Evolutionary conservation across 1,140 invertebrate genomes (phyloP), one percentile per base, ranked within the genome.

Genomic region (Eupristina koningsbergeri): DNA sequence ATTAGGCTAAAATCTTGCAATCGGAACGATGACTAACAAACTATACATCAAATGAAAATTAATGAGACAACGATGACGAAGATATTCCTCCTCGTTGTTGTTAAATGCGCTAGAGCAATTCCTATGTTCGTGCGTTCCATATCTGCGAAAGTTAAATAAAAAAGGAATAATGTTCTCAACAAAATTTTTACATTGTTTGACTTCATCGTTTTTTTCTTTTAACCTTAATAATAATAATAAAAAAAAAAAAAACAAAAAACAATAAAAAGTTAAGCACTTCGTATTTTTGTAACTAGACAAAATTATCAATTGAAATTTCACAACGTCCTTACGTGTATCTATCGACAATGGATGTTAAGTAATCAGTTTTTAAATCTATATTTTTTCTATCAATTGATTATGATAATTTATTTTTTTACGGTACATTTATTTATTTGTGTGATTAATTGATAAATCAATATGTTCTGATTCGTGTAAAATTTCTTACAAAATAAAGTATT

Each of bases 101-200:
- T 61, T 85, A 50, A 53, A 83, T 83, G 71, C 78, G 34, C 75
- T 45, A 84, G 85, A 86, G 80, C 81, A 81, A 83, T 84, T 86
- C 82, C 73, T 86, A 84, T 81, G 83, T 84, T 86, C 78, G 80
- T 79, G 85, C 83, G 79, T 85, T 81, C 78, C 84, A 85, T 78
- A 78, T 85, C 36, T 77, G 73, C 77, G 84, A 41, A 85, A 77
- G 73, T 81, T 81, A 71, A 84, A 85, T 85, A 85, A 85, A 85
- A 85, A 53, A 78, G 79, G 84, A 85, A 81, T 85, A 85, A 81
- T 81, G 73, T 85, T 85, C 84, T 85, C 79, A 85, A 85, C 58
- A 85, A 85, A 69, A 41, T 69, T 63, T n/a, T 34, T 77, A n/a
- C 71, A 53, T 81, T 39, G 45, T 26, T 67, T 63, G 39, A 84